These are phyloP conservation scores for Macroglossus sobrinus DNA, from an alignment of 2,113 vertebrate genomes.

Conservation along the genomic window DNA sequence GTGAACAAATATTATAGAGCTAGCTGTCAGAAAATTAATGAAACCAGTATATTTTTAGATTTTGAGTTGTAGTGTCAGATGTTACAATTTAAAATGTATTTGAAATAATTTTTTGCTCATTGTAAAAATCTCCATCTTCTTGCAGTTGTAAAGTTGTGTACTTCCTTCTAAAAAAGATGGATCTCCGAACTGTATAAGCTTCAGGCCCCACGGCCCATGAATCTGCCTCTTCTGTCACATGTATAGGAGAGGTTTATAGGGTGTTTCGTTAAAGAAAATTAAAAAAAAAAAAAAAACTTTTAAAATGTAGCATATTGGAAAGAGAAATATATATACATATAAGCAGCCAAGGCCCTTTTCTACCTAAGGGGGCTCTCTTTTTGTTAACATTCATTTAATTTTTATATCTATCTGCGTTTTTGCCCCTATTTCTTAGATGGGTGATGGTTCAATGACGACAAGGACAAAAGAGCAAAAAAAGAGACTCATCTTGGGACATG, in stretches of 20 bases:
- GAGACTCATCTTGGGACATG: constrained; percentile 28
- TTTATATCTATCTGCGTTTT: constrained; percentile 44
- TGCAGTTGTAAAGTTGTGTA: background rate
- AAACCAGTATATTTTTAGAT: background rate
- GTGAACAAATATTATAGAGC: background rate
- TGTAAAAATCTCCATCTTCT: background rate
- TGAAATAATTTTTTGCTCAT: background rate
- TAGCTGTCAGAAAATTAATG: background rate
- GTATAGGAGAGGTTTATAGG: background rate
- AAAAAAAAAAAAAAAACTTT: background rate
- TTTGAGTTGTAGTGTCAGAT: background rate
- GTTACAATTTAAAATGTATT: background rate
- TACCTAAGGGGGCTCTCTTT: background rate
- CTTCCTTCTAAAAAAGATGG: background rate
- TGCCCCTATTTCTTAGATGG: constrained; percentile 40
- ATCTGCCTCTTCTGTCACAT: background rate
- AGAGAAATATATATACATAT: background rate
- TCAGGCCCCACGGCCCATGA: background rate
- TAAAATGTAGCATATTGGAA: background rate
- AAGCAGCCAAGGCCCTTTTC: background rate
- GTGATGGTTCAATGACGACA: constrained; percentile 35
- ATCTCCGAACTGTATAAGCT: background rate
- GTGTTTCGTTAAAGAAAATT: background rate
- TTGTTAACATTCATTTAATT: constrained; percentile 58
- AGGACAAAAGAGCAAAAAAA: constrained; percentile 8